Evolutionary conservation across 2,113 vertebrate species (phyloP).

Genomic region (Toxostoma redivivum): DNA sequence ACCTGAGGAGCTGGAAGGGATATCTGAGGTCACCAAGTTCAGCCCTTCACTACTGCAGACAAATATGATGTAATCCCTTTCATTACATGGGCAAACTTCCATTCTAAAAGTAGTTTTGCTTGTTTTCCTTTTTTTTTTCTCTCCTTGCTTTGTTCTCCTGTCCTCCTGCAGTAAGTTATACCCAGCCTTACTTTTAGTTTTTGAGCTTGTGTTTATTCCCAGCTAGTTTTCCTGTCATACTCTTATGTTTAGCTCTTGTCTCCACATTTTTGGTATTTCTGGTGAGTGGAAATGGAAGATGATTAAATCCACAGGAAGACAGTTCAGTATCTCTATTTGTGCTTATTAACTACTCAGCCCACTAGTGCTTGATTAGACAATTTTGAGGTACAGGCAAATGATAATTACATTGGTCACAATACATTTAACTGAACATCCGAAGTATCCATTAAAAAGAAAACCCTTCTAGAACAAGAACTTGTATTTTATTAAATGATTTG

Average conservation of each 20-base stretch:
- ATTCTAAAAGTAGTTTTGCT: constrained; percentile 24
- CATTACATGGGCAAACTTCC: constrained; percentile 9
- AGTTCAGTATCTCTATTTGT: background rate
- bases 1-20: background rate
- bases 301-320: background rate
- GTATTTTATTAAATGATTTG: constrained; percentile 39
- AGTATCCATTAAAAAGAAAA: constrained; percentile 36
- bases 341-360: background rate
- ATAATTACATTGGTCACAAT: constrained; percentile 22
- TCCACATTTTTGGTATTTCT: background rate
- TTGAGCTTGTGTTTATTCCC: background rate
- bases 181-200: background rate
- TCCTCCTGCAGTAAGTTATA: background rate
- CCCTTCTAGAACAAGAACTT: constrained; percentile 13
- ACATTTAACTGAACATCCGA: constrained; percentile 33
- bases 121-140: background rate
- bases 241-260: background rate
- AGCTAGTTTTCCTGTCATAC: background rate
- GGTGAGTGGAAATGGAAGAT: background rate
- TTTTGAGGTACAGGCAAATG: background rate
- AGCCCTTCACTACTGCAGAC: constrained; percentile 10
- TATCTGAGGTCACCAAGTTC: constrained; percentile 16
- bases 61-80: constrained; percentile 33
- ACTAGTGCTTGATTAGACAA: constrained; percentile 10
- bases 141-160: background rate